A percentile compares a stretch with the other conserved stretches of the same genome.
phyloP scores from a whole-genome alignment of 1,140 invertebrate species.

The Platyscapa corneri region DNA sequence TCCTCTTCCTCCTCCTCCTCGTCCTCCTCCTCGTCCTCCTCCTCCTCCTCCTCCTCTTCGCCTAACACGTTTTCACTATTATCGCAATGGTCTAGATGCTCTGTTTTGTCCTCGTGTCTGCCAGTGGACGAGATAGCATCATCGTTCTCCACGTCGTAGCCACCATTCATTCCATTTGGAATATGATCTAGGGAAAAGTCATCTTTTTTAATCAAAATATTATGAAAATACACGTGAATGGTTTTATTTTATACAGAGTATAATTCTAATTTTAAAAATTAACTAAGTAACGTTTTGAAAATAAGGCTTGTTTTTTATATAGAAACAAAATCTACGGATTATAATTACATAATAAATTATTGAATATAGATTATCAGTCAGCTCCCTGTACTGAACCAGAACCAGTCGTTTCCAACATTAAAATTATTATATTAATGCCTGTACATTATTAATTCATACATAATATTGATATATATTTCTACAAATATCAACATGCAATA shows the following conservation, averaged over 20 bases:
- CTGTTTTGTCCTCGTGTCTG: slow-evolving; percentile 38
- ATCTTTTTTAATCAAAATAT: neutral
- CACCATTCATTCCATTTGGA: slow-evolving; percentile 70
- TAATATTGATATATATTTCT: neutral
- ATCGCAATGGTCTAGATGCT: slow-evolving; percentile 30
- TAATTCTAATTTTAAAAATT: too few relatives aligned
- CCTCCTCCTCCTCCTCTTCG: slow-evolving; percentile 17
- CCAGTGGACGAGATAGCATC: slow-evolving; percentile 57
- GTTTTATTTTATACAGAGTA: too few relatives aligned
- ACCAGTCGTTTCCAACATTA: neutral
- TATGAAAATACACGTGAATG: neutral
- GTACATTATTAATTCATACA: neutral
- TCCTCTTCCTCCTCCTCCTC: slow-evolving; percentile 48
- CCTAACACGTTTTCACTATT: slow-evolving; percentile 11
- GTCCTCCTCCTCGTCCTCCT: slow-evolving; percentile 39
- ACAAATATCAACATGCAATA: neutral
- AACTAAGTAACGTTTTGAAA: neutral
- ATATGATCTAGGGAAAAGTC: slow-evolving; percentile 51
- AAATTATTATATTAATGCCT: neutral
- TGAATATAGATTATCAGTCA: neutral
- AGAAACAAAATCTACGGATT: neutral
- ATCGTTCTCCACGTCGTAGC: slow-evolving; percentile 66
- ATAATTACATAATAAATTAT: neutral
- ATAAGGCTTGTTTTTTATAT: neutral
- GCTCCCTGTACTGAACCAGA: neutral